Conservation (phyloP, 2,888 invertebrate genomes). For the Metellina segmentata region DNA sequence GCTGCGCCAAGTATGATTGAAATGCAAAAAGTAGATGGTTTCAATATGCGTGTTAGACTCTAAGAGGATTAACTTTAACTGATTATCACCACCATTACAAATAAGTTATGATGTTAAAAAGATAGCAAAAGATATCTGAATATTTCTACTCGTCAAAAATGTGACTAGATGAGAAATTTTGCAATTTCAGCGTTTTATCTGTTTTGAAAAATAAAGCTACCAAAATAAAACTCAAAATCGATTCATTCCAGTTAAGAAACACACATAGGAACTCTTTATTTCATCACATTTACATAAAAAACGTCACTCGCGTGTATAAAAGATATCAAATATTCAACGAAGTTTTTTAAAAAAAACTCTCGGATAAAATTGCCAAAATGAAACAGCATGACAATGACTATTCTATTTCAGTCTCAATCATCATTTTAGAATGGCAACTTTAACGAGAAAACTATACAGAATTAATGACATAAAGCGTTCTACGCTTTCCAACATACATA, state of each 20-base stretch:
- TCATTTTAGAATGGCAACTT: too few species aligned
- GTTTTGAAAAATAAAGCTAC: too few species aligned
- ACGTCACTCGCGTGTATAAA: neutral
- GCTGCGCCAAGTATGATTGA: neutral
- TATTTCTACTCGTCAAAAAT: too few species aligned
- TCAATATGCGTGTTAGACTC: neutral
- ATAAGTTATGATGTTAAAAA: too few species aligned
- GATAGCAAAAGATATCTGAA: too few species aligned
- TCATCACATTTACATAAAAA: conserved; percentile 24
- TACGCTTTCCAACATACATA: neutral
- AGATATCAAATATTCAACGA: neutral
- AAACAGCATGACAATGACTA: neutral
- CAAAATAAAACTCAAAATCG: too few species aligned
- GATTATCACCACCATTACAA: too few species aligned
- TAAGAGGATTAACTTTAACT: too few species aligned
- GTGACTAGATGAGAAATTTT: too few species aligned
- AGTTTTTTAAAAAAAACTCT: neutral
- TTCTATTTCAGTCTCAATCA: neutral
- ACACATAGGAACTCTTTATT: conserved; percentile 48
- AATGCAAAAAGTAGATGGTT: neutral
- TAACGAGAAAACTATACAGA: too few species aligned
- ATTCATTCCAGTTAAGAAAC: neutral
- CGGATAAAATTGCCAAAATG: neutral
- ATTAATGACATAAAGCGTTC: neutral
- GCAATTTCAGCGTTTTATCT: too few species aligned